Conservation (phyloP, 2,113 vertebrate species). For the mouse (Mus musculus) region GRCm39 chr8:34515001-34515500, state of each 20-base stretch:
- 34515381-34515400: background rate
- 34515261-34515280: background rate
- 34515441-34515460: background rate
- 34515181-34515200: background rate
- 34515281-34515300: background rate
- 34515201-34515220: background rate
- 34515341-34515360: background rate
- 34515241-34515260: background rate
- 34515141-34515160: background rate
- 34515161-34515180: background rate
- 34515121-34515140: background rate
- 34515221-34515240: background rate
- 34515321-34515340: background rate
- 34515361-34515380: background rate
- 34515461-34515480: background rate
- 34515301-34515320: background rate
- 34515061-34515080: background rate
- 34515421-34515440: background rate
- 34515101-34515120: background rate
- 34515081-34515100: background rate
- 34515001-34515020: no score
- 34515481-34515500: background rate
- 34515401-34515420: background rate
- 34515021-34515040: background rate
- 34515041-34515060: background rate